Percentiles rank a stretch among this genome's conserved stretches.
Conservation (phyloP, 2,888 invertebrate species). For the Clitarchus hookeri region DNA sequence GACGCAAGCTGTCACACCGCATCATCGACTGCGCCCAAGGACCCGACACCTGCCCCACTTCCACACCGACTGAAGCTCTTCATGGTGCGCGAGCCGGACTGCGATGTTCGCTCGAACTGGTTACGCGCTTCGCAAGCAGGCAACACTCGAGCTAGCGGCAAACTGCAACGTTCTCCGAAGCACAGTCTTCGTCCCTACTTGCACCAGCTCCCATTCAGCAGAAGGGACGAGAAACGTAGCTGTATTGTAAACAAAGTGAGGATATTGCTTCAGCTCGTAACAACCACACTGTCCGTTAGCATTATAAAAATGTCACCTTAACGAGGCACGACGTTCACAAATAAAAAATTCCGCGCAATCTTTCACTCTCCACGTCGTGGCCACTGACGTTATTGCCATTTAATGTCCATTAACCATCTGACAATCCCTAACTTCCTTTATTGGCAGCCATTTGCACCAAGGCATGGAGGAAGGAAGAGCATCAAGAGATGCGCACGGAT, state of each 20-base stretch:
- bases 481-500: neutral
- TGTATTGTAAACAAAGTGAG: constrained; percentile 21
- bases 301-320: neutral
- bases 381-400: constrained; percentile 22
- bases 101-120: neutral
- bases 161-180: neutral
- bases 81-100: neutral
- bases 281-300: neutral
- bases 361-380: neutral
- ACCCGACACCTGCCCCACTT: neutral
- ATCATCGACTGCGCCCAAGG: neutral
- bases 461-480: neutral
- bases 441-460: constrained; percentile 34
- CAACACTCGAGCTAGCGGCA: neutral
- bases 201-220: neutral
- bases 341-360: neutral
- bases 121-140: neutral
- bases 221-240: neutral
- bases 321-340: neutral
- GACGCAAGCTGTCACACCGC: neutral
- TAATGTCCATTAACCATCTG: constrained; percentile 27
- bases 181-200: neutral
- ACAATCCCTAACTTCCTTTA: constrained; percentile 28
- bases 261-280: neutral
- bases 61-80: neutral